A percentile compares a stretch with the other conserved stretches of the same genome.
These are phyloP conservation scores for Balearica regulorum DNA, from an alignment of 2,797 vertebrate species.

Conservation along the genomic window DNA sequence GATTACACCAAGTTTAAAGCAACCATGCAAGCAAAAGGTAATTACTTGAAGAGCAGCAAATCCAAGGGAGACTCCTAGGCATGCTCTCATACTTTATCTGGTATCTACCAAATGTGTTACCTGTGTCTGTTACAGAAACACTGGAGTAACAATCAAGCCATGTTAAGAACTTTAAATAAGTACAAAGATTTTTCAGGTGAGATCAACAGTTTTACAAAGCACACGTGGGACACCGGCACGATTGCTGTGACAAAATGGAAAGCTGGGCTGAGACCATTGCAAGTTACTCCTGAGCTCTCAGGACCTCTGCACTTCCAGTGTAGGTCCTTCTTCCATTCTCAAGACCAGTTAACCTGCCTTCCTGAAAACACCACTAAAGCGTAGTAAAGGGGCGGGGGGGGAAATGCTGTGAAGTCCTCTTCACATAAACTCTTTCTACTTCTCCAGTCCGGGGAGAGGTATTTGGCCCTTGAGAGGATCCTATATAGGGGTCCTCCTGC, in stretches of 20 bases:
- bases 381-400: background rate
- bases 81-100: background rate
- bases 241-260: background rate
- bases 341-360: background rate
- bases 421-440: background rate
- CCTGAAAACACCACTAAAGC: background rate
- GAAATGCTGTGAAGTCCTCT: background rate
- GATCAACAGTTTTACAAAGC: background rate
- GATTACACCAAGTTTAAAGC: slow-evolving; percentile 23
- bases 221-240: background rate
- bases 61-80: background rate
- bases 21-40: background rate
- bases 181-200: background rate
- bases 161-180: background rate
- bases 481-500: background rate
- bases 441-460: background rate
- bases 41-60: background rate
- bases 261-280: background rate
- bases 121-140: background rate
- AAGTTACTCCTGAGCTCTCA: background rate
- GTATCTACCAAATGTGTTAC: background rate
- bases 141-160: background rate
- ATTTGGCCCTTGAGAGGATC: background rate
- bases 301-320: background rate
- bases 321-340: background rate